A percentile compares a stretch with the other conserved stretches of the same genome.
These are phyloP conservation scores for Adrianichthys oophorus DNA, from an alignment of 2,797 vertebrate species.

Conservation along the genomic window DNA sequence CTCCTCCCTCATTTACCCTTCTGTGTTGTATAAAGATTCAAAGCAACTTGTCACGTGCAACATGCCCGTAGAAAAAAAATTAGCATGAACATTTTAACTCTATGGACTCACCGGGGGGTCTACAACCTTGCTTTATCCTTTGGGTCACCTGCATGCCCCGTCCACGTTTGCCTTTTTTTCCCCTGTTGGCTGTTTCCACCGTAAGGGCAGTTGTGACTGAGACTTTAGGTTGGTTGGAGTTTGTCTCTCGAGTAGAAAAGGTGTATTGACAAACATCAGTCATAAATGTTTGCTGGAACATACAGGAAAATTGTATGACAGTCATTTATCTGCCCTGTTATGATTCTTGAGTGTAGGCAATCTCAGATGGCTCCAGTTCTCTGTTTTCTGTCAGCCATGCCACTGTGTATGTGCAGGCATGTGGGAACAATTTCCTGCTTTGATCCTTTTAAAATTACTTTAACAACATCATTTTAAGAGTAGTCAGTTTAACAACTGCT, in stretches of 20 bases:
- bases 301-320: not conserved
- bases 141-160: no score
- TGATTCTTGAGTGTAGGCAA: not conserved
- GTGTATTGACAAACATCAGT: not conserved
- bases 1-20: no score
- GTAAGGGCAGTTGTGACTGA: not conserved
- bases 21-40: no score
- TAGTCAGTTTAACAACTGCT: not conserved
- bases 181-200: not conserved
- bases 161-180: not conserved
- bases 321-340: not conserved
- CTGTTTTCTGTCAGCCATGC: not conserved
- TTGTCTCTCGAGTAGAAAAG: not conserved
- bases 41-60: no score
- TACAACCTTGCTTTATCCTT: no score
- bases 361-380: not conserved
- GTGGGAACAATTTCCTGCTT: not conserved
- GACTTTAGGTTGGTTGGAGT: not conserved
- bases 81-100: no score
- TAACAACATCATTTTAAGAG: not conserved
- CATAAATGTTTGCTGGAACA: not conserved
- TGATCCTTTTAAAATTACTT: slow-evolving; percentile 1
- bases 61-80: no score
- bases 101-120: no score
- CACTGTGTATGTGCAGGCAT: not conserved